Evolutionary conservation across 1,140 invertebrate species (phyloP).

Genomic region (Drosophila athabasca): DNA sequence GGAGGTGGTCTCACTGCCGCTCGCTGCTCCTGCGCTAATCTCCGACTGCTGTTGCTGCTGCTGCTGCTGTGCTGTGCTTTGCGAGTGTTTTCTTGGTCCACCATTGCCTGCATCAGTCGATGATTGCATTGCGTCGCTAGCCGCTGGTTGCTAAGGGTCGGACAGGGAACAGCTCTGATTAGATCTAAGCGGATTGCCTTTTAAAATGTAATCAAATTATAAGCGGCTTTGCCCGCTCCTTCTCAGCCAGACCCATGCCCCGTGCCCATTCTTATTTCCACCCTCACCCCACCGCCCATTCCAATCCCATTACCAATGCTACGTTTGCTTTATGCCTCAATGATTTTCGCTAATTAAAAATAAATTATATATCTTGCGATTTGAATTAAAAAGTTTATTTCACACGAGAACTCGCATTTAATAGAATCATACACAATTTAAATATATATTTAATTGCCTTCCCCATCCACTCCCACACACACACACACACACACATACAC

Average conservation of each 20-base stretch:
- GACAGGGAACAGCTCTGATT: slow-evolving; percentile 11
- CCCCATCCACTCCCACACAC: background rate
- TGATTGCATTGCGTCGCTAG: slow-evolving; percentile 83
- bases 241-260: too few species aligned
- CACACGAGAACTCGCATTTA: slow-evolving; percentile 55
- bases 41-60: slow-evolving; percentile 40
- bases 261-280: background rate
- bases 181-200: slow-evolving; percentile 71
- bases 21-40: slow-evolving; percentile 30
- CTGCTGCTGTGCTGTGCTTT: slow-evolving; percentile 66
- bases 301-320: slow-evolving; percentile 5
- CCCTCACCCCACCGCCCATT: background rate
- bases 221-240: slow-evolving; percentile 47
- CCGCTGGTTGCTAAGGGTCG: slow-evolving; percentile 69
- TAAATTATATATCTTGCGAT: slow-evolving; percentile 61
- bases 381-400: slow-evolving; percentile 45
- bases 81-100: slow-evolving; percentile 75
- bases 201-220: slow-evolving; percentile 74
- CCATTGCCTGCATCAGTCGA: slow-evolving; percentile 82
- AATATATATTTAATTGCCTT: slow-evolving; percentile 76
- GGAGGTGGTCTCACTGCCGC: slow-evolving; percentile 61
- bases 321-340: slow-evolving; percentile 46
- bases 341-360: slow-evolving; percentile 71
- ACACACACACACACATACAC: background rate
- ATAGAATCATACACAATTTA: slow-evolving; percentile 60